Evolutionary conservation across 2,888 invertebrate genomes (phyloP), one percentile per base, ranked within the genome.

Genomic region (Melipona beecheii): DNA sequence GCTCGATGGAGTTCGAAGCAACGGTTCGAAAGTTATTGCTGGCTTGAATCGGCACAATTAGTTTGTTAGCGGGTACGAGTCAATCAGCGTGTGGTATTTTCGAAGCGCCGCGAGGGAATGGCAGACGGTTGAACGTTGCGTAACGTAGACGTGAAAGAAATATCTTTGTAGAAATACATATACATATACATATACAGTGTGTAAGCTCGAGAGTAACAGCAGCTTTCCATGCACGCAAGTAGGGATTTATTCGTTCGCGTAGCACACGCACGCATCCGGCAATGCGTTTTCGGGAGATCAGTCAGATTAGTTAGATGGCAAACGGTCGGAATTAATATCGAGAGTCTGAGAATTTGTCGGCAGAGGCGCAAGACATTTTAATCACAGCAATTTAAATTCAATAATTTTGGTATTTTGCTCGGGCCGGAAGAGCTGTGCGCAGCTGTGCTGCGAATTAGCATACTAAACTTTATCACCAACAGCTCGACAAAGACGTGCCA

Each of bases 401-500:
- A 94, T 94, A 94, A 94, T 94, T 94, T 94, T 91, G 92, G 92
- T 93, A 93, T 93, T 93, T 94, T 92, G 93, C 92, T 86, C 82
- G 86, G 86, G 88, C 87, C 84, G 86, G 86, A 83, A 86, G 87
- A 85, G 85, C 84, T 80, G 92, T 80, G 92, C 92, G 92, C 94
- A 94, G 94, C 94, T 94, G 94, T 93, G 94, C 93, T 92, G 86
- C 90, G 92, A 94, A 94, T 94, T 94, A 94, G 93, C 94, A 94
- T 94, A 94, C 93, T 94, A 94, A 94, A 94, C 94, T 94, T 94
- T 93, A 94, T 94, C 94, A 93, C 94, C 94, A 93, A 93, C 93
- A 94, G 93, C 93, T 92, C 94, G 94, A 94, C 94, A 94, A 94
- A 94, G 94, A 94, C 93, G 94, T 94, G 94, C 93, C 94, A 93